A percentile compares a stretch with the other conserved stretches of the same genome.
Conservation (phyloP, 2,113 vertebrate species). For the Rattus rattus region DNA sequence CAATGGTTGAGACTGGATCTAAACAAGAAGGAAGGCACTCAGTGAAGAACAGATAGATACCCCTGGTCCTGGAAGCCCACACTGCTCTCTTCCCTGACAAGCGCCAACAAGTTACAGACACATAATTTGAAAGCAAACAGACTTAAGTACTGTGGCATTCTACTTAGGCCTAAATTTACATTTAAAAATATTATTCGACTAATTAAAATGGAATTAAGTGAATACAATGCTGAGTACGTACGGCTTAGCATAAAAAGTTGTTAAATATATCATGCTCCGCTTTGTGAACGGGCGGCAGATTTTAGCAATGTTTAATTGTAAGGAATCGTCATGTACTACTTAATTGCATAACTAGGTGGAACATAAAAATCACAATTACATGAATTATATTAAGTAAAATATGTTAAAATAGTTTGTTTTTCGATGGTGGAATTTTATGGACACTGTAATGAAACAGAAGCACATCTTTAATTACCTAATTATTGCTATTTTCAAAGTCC, state of each 20-base stretch:
- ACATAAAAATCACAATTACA: conserved; percentile 87
- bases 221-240: conserved; percentile 86
- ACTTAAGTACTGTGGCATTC: conserved; percentile 77
- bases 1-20: background rate
- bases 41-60: background rate
- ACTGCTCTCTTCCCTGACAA: background rate
- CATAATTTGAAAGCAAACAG: conserved; percentile 82
- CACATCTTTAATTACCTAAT: conserved; percentile 88
- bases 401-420: conserved; percentile 88
- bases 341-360: conserved; percentile 87
- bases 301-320: conserved; percentile 87
- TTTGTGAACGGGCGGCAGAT: conserved; percentile 79
- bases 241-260: conserved; percentile 87
- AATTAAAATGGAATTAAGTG: conserved; percentile 89
- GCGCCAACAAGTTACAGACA: conserved; percentile 65
- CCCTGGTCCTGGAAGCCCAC: background rate
- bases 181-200: conserved; percentile 87
- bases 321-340: conserved; percentile 85
- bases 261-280: conserved; percentile 86
- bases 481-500: conserved; percentile 88
- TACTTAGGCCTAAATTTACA: conserved; percentile 83
- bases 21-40: too few relatives aligned
- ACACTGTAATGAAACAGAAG: conserved; percentile 85
- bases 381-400: conserved; percentile 88
- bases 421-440: conserved; percentile 85